Evolutionary conservation across 2,888 invertebrate species (phyloP).

Genomic region (Galerucella pusilla): DNA sequence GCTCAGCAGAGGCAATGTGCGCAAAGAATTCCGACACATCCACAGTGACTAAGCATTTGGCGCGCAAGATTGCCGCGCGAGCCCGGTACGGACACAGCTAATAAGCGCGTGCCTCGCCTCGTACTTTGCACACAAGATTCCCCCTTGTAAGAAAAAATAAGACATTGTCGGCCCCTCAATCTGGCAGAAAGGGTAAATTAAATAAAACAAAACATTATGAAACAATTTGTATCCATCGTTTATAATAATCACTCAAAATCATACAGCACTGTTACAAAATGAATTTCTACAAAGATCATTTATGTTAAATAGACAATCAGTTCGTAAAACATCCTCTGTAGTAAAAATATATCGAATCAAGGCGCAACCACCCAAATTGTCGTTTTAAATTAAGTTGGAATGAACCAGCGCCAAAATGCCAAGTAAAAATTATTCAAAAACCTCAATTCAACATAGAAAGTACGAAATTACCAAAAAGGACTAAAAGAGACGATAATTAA

Average conservation of each 20-base stretch:
- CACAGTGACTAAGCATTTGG: too few species aligned
- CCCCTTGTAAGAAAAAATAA: too few species aligned
- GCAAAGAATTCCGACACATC: too few species aligned
- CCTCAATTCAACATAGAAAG: constrained; percentile 12
- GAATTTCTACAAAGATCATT: constrained; percentile 58
- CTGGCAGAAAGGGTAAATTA: constrained; percentile 16
- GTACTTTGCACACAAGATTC: background rate
- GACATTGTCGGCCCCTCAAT: background rate
- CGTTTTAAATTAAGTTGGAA: constrained; percentile 55
- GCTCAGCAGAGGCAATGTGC: too few species aligned
- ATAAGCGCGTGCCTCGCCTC: too few species aligned
- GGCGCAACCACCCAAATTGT: constrained; percentile 49
- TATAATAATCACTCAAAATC: constrained; percentile 64
- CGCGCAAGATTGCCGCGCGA: too few species aligned
- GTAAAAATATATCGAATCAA: constrained; percentile 61
- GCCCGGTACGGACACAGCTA: too few species aligned
- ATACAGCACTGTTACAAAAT: constrained; percentile 64
- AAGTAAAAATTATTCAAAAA: constrained; percentile 46
- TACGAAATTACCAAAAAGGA: background rate
- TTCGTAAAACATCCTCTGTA: constrained; percentile 56
- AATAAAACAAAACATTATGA: constrained; percentile 62
- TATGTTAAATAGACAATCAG: constrained; percentile 59
- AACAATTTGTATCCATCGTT: constrained; percentile 65
- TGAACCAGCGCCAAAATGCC: constrained; percentile 57
- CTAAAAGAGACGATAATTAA: background rate